Evolutionary conservation across 2,888 invertebrate genomes (phyloP).

Genomic region (Machimus rusticus): DNA sequence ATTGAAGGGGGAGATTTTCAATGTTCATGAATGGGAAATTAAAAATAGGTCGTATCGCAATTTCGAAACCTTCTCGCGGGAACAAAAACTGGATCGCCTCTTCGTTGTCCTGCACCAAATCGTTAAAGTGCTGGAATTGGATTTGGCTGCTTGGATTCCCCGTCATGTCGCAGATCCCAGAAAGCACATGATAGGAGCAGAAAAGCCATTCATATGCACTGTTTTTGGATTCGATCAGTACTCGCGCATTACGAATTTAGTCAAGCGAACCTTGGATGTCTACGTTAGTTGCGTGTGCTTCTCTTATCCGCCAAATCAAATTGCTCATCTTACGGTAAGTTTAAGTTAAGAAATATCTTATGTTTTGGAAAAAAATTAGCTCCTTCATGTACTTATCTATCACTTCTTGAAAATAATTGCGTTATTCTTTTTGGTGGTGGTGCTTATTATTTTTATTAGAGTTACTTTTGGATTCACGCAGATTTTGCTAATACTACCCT

Average conservation of each 20-base stretch:
- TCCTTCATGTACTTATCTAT: background rate
- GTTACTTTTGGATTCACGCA: no score
- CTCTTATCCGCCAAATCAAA: conserved; percentile 50
- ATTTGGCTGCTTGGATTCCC: conserved; percentile 67
- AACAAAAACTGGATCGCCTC: conserved; percentile 65
- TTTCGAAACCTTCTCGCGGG: conserved; percentile 51
- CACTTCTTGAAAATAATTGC: background rate
- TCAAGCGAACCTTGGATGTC: conserved; percentile 54
- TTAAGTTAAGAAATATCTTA: background rate
- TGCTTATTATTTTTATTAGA: no score
- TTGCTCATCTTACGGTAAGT: conserved; percentile 55
- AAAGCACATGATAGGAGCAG: conserved; percentile 54
- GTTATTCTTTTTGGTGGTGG: background rate
- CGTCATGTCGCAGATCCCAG: conserved; percentile 60
- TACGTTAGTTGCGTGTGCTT: conserved; percentile 54
- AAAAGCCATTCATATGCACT: conserved; percentile 54
- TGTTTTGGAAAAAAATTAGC: background rate
- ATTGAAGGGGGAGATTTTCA: conserved; percentile 49
- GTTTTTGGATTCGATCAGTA: conserved; percentile 54
- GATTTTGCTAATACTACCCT: no score
- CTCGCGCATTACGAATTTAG: conserved; percentile 52
- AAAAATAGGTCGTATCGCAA: conserved; percentile 51
- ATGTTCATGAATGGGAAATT: conserved; percentile 56
- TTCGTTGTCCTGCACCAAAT: conserved; percentile 65
- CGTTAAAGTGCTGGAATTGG: conserved; percentile 66